Conservation (phyloP, 2,888 invertebrate species). For the Nemotelus pantherinus region DNA sequence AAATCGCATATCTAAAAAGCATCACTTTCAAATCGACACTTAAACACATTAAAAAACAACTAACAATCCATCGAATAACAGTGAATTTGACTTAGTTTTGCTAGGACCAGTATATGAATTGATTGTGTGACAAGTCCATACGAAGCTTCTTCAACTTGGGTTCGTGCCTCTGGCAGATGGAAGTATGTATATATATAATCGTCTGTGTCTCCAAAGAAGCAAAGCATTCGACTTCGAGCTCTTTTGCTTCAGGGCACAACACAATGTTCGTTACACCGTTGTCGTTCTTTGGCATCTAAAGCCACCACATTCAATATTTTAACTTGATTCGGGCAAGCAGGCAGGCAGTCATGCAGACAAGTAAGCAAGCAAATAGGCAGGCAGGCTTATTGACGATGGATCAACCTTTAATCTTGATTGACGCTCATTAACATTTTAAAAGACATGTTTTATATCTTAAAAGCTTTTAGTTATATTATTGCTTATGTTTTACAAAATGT, state of each 20-base stretch:
- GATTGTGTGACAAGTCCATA: background rate
- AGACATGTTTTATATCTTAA: slow-evolving; percentile 56
- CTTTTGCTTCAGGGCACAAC: background rate
- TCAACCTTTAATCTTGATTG: slow-evolving; percentile 59
- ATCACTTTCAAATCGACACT: too few relatives aligned
- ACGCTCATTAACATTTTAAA: slow-evolving; percentile 64
- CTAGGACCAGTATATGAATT: background rate
- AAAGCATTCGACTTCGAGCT: too few relatives aligned
- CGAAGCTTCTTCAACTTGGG: slow-evolving; percentile 2
- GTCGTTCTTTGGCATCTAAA: slow-evolving; percentile 3
- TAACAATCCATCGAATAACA: too few relatives aligned
- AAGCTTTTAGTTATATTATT: slow-evolving; percentile 57
- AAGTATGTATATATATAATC: background rate
- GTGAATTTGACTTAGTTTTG: too few relatives aligned
- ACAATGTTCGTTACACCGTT: slow-evolving; percentile 25
- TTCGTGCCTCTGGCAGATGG: background rate
- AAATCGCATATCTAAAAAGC: too few relatives aligned
- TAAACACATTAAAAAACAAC: too few relatives aligned
- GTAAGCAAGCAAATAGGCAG: slow-evolving; percentile 18
- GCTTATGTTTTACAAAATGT: slow-evolving; percentile 53
- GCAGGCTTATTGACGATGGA: slow-evolving; percentile 43
- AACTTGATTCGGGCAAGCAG: slow-evolving; percentile 43
- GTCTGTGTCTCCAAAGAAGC: too few relatives aligned
- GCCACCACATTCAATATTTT: slow-evolving; percentile 30
- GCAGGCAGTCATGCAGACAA: slow-evolving; percentile 29